Percentiles rank a stretch among this genome's conserved stretches.
These are phyloP conservation scores for Caenorhabditis auriculariae DNA, from an alignment of 2,888 invertebrate genomes.

Conservation along the genomic window DNA sequence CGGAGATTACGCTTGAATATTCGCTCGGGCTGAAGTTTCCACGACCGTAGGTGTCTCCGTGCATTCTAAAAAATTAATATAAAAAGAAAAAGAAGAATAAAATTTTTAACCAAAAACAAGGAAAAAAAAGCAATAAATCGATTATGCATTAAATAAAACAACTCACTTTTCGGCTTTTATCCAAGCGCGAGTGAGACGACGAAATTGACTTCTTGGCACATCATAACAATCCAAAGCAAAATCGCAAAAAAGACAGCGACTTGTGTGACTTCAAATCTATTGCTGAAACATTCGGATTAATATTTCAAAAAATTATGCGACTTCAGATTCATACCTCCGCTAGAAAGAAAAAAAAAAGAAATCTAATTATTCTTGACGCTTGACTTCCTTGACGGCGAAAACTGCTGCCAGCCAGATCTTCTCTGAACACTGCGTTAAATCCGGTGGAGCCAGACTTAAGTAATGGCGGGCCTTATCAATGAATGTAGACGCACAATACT, in stretches of 20 bases:
- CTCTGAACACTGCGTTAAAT: slow-evolving; percentile 14
- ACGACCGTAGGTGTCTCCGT: slow-evolving; percentile 9
- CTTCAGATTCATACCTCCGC: slow-evolving; percentile 12
- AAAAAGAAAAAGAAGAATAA: slow-evolving; percentile 17
- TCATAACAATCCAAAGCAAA: slow-evolving; percentile 1
- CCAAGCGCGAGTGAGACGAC: neutral
- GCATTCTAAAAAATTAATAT: slow-evolving; percentile 14
- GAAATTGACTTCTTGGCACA: neutral
- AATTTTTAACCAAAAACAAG: slow-evolving; percentile 8
- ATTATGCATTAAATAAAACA: slow-evolving; percentile 15
- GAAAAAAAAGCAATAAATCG: slow-evolving; percentile 18
- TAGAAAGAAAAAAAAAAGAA: slow-evolving; percentile 2
- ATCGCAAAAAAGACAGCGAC: slow-evolving; percentile 2
- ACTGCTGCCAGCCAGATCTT: slow-evolving; percentile 19
- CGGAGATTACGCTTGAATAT: slow-evolving; percentile 12
- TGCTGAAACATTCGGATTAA: slow-evolving; percentile 15
- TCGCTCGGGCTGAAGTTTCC: slow-evolving; percentile 11
- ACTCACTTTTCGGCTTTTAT: slow-evolving; percentile 15
- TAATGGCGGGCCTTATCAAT: slow-evolving; percentile 16
- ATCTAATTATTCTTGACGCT: too few relatives aligned
- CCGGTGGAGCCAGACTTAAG: slow-evolving; percentile 8
- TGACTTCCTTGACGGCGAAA: slow-evolving; percentile 15
- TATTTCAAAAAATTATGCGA: slow-evolving; percentile 17
- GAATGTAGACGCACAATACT: slow-evolving; percentile 12
- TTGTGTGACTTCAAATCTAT: slow-evolving; percentile 12